Percentiles rank a stretch among this genome's conserved stretches.
Evolutionary conservation across 64 coral and sea anemone species (phyloP).

Genomic region (Hydrozoanthus tunicans): DNA sequence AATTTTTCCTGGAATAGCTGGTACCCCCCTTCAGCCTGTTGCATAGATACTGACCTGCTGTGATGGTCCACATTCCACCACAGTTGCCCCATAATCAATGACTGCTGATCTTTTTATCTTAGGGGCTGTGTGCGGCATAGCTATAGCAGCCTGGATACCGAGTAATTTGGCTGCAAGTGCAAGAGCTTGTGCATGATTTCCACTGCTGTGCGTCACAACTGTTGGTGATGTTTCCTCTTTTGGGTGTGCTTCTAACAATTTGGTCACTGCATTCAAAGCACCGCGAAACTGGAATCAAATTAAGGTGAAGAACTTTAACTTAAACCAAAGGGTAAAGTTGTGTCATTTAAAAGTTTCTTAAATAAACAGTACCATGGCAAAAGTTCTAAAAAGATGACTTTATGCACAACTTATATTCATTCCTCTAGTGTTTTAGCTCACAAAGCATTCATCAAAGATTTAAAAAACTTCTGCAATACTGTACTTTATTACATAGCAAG

Average conservation of each 20-base stretch:
- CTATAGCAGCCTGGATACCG: slow-evolving; percentile 82
- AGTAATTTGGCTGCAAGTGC: slow-evolving; percentile 81
- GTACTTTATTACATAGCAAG: too few species aligned
- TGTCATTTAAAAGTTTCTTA: too few species aligned
- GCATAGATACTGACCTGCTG: slow-evolving; percentile 57
- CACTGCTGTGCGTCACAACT: slow-evolving; percentile 95
- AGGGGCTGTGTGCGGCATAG: slow-evolving; percentile 88
- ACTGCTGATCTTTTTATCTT: slow-evolving; percentile 88
- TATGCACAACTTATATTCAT: too few species aligned
- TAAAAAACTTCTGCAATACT: too few species aligned
- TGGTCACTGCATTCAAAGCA: slow-evolving; percentile 91
- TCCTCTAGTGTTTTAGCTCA: too few species aligned
- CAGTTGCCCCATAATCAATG: slow-evolving; percentile 85
- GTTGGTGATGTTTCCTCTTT: slow-evolving; percentile 56
- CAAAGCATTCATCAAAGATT: too few species aligned
- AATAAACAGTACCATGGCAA: too few species aligned
- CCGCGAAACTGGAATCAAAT: slow-evolving; percentile 80
- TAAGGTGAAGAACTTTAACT: not conserved
- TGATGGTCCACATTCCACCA: slow-evolving; percentile 86
- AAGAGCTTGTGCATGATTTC: slow-evolving; percentile 95
- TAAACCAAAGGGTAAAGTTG: too few species aligned
- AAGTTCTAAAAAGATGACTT: too few species aligned
- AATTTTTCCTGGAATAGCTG: too few species aligned
- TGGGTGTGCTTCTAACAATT: slow-evolving; percentile 58
- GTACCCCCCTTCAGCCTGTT: too few species aligned